Base-by-base conservation (phyloP, 2,797 vertebrate species). In the Smutsia temminckii region DNA sequence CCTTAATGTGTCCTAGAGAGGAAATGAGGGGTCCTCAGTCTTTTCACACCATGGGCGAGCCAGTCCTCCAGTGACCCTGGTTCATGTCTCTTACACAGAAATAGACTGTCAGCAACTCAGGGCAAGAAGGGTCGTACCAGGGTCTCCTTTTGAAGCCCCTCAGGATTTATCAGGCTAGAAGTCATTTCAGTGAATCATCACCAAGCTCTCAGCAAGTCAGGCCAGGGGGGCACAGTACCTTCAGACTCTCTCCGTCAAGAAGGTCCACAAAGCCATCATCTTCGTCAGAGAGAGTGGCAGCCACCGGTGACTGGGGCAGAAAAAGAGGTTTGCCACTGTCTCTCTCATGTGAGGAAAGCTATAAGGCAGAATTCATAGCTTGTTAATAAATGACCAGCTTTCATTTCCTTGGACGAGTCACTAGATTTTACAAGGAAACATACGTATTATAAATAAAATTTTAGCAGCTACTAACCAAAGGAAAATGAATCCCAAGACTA, bases 181-280 rank as follows among this genome's bases (percentile, higher is more conserved):
- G 23, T 78, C 90, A 10, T 68, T n/a, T 89, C 59, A 85, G 51
- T 63, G 68, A 88, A 57, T 27, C 85, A 32, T 91, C 64, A 94
- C 8, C 42, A 68, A 77, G 46, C 55, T 46, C 46, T 12, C 46
- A 46, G 10, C 46, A 46, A 46, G 46, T 46, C 46, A 46, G 46
- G 46, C 46, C 46, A 12, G 46, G 46, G 2, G 46, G 46, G 46
- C 2, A 3, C 37, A 34, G 0, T 93, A 99, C 98, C 97, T 98
- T 98, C 97, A 99, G 95, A 51, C 99, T 98, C 87, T 99, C 98
- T 89, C 99, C 99, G 25, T 99, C 99, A 6, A 99, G 89, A 16
- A 99, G 98, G 0, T 99, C 99, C 71, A 99, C 96, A 97, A 99
- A 99, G 16, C 99, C 99, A 40, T 99, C 99, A 0, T 99, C 99